A percentile compares a stretch with the other conserved stretches of the same genome.
Evolutionary conservation across 2,888 invertebrate species (phyloP).

Genomic region (Leistus spinibarbis): DNA sequence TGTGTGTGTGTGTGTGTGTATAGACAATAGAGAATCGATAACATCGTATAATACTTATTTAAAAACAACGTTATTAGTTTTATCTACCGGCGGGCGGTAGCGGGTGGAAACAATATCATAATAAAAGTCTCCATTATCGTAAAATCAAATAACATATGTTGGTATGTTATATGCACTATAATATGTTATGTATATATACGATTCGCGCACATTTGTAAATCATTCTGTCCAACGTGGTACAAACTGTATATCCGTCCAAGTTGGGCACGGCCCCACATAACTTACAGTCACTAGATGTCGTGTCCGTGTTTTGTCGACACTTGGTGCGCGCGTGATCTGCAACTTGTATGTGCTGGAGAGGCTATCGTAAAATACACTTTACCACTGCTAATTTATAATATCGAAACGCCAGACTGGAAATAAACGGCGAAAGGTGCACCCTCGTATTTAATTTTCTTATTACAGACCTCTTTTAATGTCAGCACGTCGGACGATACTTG

Average conservation of each 20-base stretch:
- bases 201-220: slow-evolving; percentile 11
- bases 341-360: neutral
- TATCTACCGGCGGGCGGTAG: slow-evolving; percentile 19
- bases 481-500: neutral
- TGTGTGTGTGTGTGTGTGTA: neutral
- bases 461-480: neutral
- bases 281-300: neutral
- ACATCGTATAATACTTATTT: slow-evolving; percentile 29
- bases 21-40: slow-evolving; percentile 30
- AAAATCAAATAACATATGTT: slow-evolving; percentile 32
- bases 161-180: neutral
- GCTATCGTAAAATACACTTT: neutral
- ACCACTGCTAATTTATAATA: slow-evolving; percentile 25
- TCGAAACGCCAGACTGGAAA: slow-evolving; percentile 20
- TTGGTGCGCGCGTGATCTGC: slow-evolving; percentile 1
- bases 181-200: neutral
- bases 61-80: slow-evolving; percentile 32
- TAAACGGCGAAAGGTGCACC: slow-evolving; percentile 25
- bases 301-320: neutral
- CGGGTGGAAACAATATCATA: slow-evolving; percentile 15
- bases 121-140: slow-evolving; percentile 29
- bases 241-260: neutral
- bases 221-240: slow-evolving; percentile 5
- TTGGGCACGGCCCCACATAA: neutral
- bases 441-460: neutral